A percentile compares a stretch with the other conserved stretches of the same genome.
Conservation (phyloP, 2,888 invertebrate genomes). For the Abrostola tripartita region DNA sequence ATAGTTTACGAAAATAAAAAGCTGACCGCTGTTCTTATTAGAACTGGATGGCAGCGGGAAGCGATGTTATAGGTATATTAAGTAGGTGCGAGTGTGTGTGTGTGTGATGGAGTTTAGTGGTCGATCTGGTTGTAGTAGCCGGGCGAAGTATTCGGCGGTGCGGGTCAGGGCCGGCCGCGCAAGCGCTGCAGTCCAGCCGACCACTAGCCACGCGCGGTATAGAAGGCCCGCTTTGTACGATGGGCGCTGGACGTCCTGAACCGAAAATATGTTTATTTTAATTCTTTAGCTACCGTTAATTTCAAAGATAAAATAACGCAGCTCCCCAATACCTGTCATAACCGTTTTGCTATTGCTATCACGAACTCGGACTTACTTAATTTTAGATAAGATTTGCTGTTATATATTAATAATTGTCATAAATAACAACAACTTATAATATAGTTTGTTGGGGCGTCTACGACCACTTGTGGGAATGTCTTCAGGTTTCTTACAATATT, state of each 20-base stretch:
- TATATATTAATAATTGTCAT: too few relatives aligned
- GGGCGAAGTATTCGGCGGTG: conserved; percentile 24
- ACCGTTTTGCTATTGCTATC: too few relatives aligned
- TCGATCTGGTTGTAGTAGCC: conserved; percentile 16
- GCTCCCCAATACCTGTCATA: too few relatives aligned
- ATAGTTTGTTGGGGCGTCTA: too few relatives aligned
- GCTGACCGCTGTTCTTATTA: conserved; percentile 1
- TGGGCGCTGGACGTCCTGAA: neutral
- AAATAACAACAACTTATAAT: too few relatives aligned
- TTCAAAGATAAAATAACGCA: too few relatives aligned
- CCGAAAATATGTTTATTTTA: too few relatives aligned
- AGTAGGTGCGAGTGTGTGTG: conserved; percentile 25
- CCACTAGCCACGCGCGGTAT: neutral
- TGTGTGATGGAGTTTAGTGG: conserved; percentile 6
- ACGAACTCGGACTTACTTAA: too few relatives aligned
- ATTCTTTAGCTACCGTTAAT: too few relatives aligned
- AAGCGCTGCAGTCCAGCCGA: conserved; percentile 12
- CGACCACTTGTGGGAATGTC: too few relatives aligned
- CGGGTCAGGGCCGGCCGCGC: conserved; percentile 46
- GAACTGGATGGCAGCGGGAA: conserved; percentile 1
- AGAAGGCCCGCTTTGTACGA: neutral
- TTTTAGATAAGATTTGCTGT: too few relatives aligned
- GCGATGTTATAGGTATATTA: conserved; percentile 6
- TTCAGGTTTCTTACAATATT: neutral
- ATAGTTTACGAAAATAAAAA: neutral